phyloP scores from a whole-genome alignment of 2,797 vertebrate species.

The Cephalopachus bancanus region DNA sequence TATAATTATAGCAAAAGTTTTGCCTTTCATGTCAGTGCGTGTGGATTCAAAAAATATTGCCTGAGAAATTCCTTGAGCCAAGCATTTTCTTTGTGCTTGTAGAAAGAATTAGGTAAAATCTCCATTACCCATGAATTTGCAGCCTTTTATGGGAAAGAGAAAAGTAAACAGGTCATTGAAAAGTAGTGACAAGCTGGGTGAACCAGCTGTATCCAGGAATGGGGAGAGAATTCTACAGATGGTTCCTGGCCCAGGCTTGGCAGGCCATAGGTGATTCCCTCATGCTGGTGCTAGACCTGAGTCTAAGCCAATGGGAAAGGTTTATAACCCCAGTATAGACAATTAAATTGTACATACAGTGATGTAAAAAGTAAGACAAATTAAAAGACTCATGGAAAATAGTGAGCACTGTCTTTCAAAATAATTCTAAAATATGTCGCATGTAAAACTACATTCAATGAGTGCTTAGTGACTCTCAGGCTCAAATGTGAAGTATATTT shows the following conservation, averaged over 20 bases:
- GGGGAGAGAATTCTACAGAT: background rate
- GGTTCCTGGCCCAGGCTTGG: background rate
- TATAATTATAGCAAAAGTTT: background rate
- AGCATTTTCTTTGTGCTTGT: too few species aligned
- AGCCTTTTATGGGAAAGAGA: background rate
- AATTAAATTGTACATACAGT: background rate
- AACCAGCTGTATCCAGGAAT: fast-evolving
- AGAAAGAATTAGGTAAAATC: background rate
- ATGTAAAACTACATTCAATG: background rate
- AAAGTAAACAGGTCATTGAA: fast-evolving
- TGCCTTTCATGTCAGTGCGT: background rate
- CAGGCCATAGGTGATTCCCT: background rate
- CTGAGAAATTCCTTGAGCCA: background rate
- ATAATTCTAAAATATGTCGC: background rate
- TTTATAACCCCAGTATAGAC: background rate
- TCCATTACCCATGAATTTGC: background rate
- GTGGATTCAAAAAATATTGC: background rate
- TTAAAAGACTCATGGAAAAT: fast-evolving
- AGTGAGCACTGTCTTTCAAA: background rate
- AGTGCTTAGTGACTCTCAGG: background rate
- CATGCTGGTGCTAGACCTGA: too few species aligned
- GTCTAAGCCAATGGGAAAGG: background rate
- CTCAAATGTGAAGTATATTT: background rate
- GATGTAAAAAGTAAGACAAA: background rate
- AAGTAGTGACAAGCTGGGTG: background rate